A percentile compares a stretch with the other conserved stretches of the same genome.
These are phyloP conservation scores for Cephus sareptanus DNA, from an alignment of 2,888 invertebrate genomes.

Conservation along the genomic window DNA sequence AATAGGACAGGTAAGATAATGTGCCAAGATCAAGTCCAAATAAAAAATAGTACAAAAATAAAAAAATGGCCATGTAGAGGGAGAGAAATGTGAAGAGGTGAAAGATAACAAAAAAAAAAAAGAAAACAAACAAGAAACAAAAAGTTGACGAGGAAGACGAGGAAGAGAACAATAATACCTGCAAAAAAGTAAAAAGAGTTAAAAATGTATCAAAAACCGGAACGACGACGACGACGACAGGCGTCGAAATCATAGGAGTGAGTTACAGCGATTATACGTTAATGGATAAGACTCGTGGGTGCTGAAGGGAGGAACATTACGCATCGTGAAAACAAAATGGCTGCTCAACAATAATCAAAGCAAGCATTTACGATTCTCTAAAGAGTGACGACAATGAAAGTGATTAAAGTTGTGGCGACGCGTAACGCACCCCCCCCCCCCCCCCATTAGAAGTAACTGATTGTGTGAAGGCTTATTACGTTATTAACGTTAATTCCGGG, in stretches of 20 bases:
- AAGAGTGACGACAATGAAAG: constrained; percentile 11
- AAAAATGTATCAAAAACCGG: constrained; percentile 9
- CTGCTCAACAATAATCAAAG: not conserved
- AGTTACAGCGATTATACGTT: not conserved
- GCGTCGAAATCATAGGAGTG: not conserved
- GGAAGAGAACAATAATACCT: constrained; percentile 47
- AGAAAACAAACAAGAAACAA: constrained; percentile 31
- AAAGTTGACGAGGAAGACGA: constrained; percentile 3
- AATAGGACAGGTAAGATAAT: not conserved
- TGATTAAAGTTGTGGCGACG: not conserved
- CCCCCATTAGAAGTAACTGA: not conserved
- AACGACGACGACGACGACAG: not conserved
- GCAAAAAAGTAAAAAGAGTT: constrained; percentile 49
- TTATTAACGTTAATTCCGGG: not conserved
- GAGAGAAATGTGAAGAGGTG: constrained; percentile 64
- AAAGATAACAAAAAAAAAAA: constrained; percentile 33
- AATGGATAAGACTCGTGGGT: not conserved
- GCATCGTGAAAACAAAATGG: not conserved
- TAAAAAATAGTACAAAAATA: not conserved
- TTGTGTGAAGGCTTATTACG: not conserved
- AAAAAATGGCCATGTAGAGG: constrained; percentile 42
- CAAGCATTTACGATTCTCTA: not conserved
- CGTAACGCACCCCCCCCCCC: not conserved
- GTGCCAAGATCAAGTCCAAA: not conserved
- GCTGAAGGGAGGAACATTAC: not conserved